Evolutionary conservation across 2,797 vertebrate species (phyloP), one percentile per base, ranked within the genome.

Genomic region (Gadopsis marmoratus): DNA sequence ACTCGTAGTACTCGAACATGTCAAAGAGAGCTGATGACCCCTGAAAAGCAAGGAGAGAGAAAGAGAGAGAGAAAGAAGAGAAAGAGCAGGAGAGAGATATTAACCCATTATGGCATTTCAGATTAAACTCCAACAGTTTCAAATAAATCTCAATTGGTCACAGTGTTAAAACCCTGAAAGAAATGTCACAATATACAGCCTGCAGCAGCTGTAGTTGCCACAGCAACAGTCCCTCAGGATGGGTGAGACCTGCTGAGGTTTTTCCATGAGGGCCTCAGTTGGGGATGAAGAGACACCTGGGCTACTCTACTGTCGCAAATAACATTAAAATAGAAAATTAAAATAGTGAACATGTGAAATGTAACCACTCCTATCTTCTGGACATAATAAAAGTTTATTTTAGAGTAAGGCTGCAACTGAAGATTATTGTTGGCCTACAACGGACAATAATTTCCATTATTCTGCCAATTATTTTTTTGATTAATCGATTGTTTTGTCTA

Each of bases 1-100:
- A 99, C 92, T 99, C 98, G 0, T 99, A 99, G 84, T 99, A 99
- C 81, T 99, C 97, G 0, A 99, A 98, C 98, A 99, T 99, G 86
- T 99, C 98, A 2, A 99, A 99, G 9, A 99, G 90, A 5, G 98
- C 97, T 0, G 98, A 98, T 1, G 98, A 97, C 1, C 98, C 98
- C 97, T 99, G 91, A 23, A 19, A 76, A 74, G 23, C 21, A 60
- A 6, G 71, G 2, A 14, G 19, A 56, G 7, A 35, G 26, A 26
- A 21, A 78, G 2, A 35, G 11, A 21, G 8, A 23, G 26, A 19
- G 6, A 31, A 5, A 26, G n/a, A 7, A 26, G 33, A 66, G 21
- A 26, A 37, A 60, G 4, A 63, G 12, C 1, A 45, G 37, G 17
- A 50, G 33, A 67, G 31, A 45, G 1, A 60, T 0, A 55, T 53